Percentiles rank a stretch among this genome's conserved stretches.
phyloP scores from a whole-genome alignment of 1,140 invertebrate genomes.

The Trichonephila clavata region DNA sequence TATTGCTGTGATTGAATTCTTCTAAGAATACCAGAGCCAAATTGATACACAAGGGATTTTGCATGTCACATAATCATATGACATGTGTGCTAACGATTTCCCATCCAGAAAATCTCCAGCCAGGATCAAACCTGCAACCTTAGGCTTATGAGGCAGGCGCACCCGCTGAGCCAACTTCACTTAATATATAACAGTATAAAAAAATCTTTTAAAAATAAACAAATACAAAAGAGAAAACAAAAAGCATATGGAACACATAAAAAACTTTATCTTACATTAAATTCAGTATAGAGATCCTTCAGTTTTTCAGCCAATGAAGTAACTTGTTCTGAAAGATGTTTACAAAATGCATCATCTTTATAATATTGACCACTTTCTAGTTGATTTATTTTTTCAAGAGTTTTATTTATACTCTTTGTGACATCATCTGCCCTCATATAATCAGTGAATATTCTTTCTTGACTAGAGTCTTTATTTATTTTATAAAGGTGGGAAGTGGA shows the following conservation, averaged over 20 bases:
- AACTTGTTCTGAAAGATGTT: conserved; percentile 17
- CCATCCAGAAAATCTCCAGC: too few species aligned
- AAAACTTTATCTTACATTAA: conserved; percentile 21
- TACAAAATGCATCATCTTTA: conserved; percentile 60
- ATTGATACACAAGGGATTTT: too few species aligned
- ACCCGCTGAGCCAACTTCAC: too few species aligned
- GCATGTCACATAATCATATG: too few species aligned
- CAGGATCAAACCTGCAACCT: too few species aligned
- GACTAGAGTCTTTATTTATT: not conserved
- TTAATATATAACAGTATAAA: too few species aligned
- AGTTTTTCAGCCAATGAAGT: conserved; percentile 46
- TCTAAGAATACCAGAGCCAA: too few species aligned
- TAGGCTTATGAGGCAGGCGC: too few species aligned
- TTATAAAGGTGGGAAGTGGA: not conserved
- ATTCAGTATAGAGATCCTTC: conserved; percentile 35
- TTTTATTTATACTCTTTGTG: conserved; percentile 39
- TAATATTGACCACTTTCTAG: conserved; percentile 52
- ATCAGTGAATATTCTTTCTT: not conserved
- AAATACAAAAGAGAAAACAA: too few species aligned
- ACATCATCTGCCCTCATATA: not conserved
- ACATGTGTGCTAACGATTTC: too few species aligned
- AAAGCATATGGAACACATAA: not conserved
- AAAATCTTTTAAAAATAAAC: too few species aligned
- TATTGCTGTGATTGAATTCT: too few species aligned
- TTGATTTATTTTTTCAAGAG: conserved; percentile 47